Evolutionary conservation across 2,888 invertebrate species (phyloP), one percentile per base, ranked within the genome.

Genomic region (Hirtodrosophila confusa): DNA sequence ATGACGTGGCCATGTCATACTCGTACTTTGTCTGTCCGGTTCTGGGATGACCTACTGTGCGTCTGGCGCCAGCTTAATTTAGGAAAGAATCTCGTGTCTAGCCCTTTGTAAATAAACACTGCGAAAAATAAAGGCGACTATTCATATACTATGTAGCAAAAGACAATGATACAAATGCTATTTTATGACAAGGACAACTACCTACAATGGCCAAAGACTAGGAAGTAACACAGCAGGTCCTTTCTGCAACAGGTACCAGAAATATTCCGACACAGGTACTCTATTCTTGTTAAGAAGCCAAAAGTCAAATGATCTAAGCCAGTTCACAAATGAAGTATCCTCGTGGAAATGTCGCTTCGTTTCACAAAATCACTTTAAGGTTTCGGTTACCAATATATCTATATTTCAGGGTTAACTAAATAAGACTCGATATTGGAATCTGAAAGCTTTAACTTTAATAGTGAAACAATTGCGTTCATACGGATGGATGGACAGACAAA

Each of bases 11-110:
- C 50, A 29, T 48, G 45, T 48, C 24, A 50, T 24, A 54, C 23
- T 43, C 58, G 41, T 31, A n/a, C 5, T 43, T 61, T 44, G 29
- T 12, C 8, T 35, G 31, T 17, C 36, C 27, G 10, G 27, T 40
- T 8, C 17, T 39, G n/a, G 35, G 56, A 54, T 50, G 51, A 54
- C 84, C 78, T 68, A 69, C 84, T 73, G 86, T 64, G 78, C 62
- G 64, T 39, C 73, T 87, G 86, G 88, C 84, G 84, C 84, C 84
- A 88, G 73, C 47, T 53, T 64, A 84, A 82, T 73, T 70, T 53
- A 67, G 54, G 48, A 69, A 76, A 66, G 65, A 41, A 44, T 66
- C 48, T 12, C 45, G 41, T 57, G 71, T 83, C 69, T 79, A 72
- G 58, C 58, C 58, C 56, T 69, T 76, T 83, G 62, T 61, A 57